Conservation (phyloP, 2,888 invertebrate species). For the Cephus nigrinus region DNA sequence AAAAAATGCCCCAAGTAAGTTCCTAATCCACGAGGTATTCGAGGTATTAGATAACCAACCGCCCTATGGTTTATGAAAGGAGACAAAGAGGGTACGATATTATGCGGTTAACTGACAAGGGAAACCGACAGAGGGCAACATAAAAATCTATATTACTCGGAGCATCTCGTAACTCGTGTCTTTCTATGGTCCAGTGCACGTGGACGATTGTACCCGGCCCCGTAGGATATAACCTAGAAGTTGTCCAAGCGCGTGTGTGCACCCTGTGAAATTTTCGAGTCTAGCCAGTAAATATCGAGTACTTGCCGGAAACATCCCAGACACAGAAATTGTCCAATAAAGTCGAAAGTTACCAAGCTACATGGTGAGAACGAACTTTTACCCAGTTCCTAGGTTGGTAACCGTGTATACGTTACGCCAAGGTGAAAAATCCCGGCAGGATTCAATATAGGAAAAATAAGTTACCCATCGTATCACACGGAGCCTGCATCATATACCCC, state of each 20-base stretch:
- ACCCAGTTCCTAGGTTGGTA: not conserved
- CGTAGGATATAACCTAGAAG: not conserved
- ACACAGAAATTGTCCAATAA: not conserved
- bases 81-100: not conserved
- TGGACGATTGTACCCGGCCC: not conserved
- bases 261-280: not conserved
- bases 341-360: not conserved
- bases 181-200: not conserved
- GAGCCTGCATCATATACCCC: no score
- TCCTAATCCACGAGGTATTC: not conserved
- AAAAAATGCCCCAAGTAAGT: not conserved
- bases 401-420: not conserved
- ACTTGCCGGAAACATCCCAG: not conserved
- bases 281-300: not conserved
- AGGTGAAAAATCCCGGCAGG: not conserved
- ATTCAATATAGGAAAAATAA: not conserved
- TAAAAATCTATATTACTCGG: not conserved
- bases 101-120: not conserved
- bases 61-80: not conserved
- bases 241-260: not conserved
- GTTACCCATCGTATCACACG: not conserved
- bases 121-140: not conserved
- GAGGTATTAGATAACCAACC: not conserved
- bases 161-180: not conserved
- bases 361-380: not conserved